phyloP scores from a whole-genome alignment of 2,888 invertebrate genomes.

The Plemyria rubiginata region DNA sequence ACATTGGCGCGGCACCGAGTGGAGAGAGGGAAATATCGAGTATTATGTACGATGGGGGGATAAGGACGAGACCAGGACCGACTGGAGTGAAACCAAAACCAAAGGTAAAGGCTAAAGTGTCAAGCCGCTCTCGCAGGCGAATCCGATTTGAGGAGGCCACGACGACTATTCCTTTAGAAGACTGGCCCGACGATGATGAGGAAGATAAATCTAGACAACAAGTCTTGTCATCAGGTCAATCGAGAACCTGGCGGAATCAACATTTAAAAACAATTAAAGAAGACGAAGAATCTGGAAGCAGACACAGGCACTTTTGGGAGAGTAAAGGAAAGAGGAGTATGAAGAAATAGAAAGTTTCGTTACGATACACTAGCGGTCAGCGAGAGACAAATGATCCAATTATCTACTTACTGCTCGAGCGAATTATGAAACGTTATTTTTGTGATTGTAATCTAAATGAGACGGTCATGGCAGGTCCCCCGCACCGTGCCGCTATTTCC shows the following conservation, averaged over 20 bases:
- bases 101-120: slow-evolving; percentile 3
- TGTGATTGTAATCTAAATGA: slow-evolving; percentile 45
- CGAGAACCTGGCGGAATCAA: slow-evolving; percentile 28
- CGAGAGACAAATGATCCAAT: slow-evolving; percentile 19
- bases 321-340: slow-evolving; percentile 51
- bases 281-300: slow-evolving; percentile 44
- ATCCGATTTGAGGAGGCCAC: slow-evolving; percentile 65
- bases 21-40: slow-evolving; percentile 43
- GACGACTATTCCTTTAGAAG: slow-evolving; percentile 49
- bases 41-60: slow-evolving; percentile 37
- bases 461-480: slow-evolving; percentile 53
- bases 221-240: slow-evolving; percentile 31
- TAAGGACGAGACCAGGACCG: slow-evolving; percentile 21
- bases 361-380: slow-evolving; percentile 29
- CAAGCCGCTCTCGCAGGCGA: slow-evolving; percentile 44
- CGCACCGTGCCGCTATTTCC: slow-evolving; percentile 76
- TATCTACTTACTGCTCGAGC: slow-evolving; percentile 29
- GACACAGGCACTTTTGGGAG: slow-evolving; percentile 62
- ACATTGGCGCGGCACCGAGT: slow-evolving; percentile 1
- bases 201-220: slow-evolving; percentile 28
- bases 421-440: slow-evolving; percentile 45
- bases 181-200: slow-evolving; percentile 30
- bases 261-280: slow-evolving; percentile 43
- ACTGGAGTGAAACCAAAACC: slow-evolving; percentile 11
- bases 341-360: slow-evolving; percentile 47